phyloP scores from a whole-genome alignment of 2,888 invertebrate species.

The Calameuta filiformis region DNA sequence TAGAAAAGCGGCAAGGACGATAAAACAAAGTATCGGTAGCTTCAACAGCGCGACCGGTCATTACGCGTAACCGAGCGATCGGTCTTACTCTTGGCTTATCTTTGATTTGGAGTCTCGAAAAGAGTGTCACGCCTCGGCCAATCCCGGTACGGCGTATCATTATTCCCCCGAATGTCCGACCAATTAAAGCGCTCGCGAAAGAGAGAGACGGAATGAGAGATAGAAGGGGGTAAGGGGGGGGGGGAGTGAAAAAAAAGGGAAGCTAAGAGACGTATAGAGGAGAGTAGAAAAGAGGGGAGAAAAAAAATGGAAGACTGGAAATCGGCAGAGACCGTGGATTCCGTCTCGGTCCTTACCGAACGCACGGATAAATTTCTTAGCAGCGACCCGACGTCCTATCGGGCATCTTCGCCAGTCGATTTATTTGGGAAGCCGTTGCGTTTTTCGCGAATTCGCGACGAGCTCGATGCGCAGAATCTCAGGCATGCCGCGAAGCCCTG shows the following conservation, averaged over 20 bases:
- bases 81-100: neutral
- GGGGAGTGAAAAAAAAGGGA: neutral
- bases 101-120: neutral
- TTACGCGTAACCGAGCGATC: neutral
- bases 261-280: neutral
- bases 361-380: slow-evolving; percentile 4
- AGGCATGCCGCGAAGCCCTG: neutral
- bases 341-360: neutral
- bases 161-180: slow-evolving; percentile 40
- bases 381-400: slow-evolving; percentile 1
- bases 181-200: slow-evolving; percentile 38
- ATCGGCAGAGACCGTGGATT: neutral
- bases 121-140: slow-evolving; percentile 3
- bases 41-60: neutral
- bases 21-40: neutral
- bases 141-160: slow-evolving; percentile 9
- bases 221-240: neutral
- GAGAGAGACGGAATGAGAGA: neutral
- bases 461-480: neutral
- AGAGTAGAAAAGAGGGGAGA: neutral
- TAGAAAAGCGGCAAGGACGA: neutral
- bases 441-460: slow-evolving; percentile 7
- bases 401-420: slow-evolving; percentile 7
- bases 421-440: slow-evolving; percentile 9
- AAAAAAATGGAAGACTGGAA: neutral